Evolutionary conservation across 2,113 vertebrate species (phyloP).

Genomic region (Ascaphus truei): DNA sequence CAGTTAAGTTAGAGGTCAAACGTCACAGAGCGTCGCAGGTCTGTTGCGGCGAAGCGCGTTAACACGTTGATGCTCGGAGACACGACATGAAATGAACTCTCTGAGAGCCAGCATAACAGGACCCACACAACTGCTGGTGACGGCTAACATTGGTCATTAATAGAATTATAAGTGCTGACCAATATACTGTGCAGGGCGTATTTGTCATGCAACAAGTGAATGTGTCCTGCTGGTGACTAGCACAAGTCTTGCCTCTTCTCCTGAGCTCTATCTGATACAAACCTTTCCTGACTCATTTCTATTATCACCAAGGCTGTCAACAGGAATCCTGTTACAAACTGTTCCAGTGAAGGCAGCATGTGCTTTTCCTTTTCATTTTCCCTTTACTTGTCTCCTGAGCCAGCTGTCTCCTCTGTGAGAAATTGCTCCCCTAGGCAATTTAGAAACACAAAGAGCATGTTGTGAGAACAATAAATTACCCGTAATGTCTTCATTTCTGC

Average conservation of each 20-base stretch:
- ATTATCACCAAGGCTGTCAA: not conserved
- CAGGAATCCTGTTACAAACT: not conserved
- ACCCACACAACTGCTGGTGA: no score
- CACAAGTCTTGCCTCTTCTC: not conserved
- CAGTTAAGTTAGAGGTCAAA: no score
- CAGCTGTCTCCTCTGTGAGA: conserved; percentile 43
- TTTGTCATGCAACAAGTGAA: not conserved
- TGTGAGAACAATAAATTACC: conserved; percentile 50
- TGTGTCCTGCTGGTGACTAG: not conserved
- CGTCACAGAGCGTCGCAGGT: no score
- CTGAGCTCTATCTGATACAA: not conserved
- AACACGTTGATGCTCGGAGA: no score
- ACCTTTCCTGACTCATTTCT: not conserved
- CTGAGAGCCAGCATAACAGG: no score
- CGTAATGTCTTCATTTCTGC: conserved; percentile 37
- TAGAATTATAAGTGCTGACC: no score
- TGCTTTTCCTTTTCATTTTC: not conserved
- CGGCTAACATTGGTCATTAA: no score
- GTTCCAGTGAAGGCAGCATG: not conserved
- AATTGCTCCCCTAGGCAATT: conserved; percentile 48
- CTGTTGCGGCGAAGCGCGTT: no score
- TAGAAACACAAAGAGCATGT: conserved; percentile 42
- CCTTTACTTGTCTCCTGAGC: conserved; percentile 1
- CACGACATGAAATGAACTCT: no score
- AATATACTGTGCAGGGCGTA: not conserved